phyloP scores from a whole-genome alignment of 1,140 invertebrate genomes.

The Bombus turneri region DNA sequence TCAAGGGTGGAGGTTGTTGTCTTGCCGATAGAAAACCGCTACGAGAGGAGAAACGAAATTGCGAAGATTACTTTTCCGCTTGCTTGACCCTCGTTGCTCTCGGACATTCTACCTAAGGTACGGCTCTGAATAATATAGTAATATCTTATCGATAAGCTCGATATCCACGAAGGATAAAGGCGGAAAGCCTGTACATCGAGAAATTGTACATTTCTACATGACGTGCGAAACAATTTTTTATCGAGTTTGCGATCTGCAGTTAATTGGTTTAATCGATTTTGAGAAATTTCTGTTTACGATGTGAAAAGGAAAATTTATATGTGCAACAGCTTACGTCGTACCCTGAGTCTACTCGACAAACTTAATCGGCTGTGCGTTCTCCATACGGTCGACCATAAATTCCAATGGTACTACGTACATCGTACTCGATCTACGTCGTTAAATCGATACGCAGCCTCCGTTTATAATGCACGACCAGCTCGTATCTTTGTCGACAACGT shows the following conservation, averaged over 20 bases:
- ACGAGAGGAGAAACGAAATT: constrained; percentile 32
- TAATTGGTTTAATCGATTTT: background rate
- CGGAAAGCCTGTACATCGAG: background rate
- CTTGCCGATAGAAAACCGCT: constrained; percentile 12
- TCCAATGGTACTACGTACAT: background rate
- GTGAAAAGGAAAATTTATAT: background rate
- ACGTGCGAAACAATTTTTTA: no score
- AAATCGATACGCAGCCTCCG: constrained; percentile 24
- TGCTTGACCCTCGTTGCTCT: constrained; percentile 18
- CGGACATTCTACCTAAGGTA: background rate
- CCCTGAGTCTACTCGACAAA: background rate
- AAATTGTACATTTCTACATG: background rate
- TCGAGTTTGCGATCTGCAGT: no score
- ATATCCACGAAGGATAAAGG: background rate
- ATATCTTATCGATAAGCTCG: constrained; percentile 22
- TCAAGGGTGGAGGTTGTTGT: background rate
- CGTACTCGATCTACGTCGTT: constrained; percentile 22
- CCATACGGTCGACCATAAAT: constrained; percentile 15
- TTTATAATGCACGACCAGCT: background rate
- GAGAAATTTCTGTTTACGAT: background rate
- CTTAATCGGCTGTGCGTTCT: constrained; percentile 22
- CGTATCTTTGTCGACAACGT: background rate
- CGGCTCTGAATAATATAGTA: background rate
- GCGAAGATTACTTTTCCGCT: constrained; percentile 8
- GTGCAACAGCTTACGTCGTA: background rate